Evolutionary conservation across 2,797 vertebrate species (phyloP).

Genomic region (Oreortyx pictus): DNA sequence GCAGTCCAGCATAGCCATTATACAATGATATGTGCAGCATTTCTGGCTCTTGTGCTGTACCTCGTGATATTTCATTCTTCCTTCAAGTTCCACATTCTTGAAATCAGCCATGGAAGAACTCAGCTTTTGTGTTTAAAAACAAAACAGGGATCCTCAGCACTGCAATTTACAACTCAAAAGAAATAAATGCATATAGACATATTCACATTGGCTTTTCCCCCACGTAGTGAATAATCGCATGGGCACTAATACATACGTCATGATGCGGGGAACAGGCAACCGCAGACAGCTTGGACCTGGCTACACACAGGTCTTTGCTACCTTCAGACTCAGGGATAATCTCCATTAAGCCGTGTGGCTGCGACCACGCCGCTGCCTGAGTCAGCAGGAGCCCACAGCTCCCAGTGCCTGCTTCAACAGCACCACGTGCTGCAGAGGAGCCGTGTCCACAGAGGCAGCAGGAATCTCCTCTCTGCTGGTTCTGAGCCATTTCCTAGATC

Average conservation of each 20-base stretch:
- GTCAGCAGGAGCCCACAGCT: neutral
- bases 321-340: neutral
- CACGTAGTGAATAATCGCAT: neutral
- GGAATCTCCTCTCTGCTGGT: slow-evolving; percentile 40
- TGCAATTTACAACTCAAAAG: neutral
- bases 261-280: neutral
- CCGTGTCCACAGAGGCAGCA: neutral
- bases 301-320: neutral
- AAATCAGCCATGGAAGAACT: neutral
- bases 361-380: neutral
- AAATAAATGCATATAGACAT: neutral
- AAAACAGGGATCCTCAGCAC: neutral
- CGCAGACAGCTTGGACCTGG: neutral
- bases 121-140: neutral
- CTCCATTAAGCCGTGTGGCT: neutral
- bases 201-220: neutral
- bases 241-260: neutral
- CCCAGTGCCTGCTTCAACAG: neutral
- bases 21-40: neutral
- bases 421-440: neutral
- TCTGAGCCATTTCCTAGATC: slow-evolving; percentile 34
- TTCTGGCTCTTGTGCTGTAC: neutral
- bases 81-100: neutral
- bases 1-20: neutral
- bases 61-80: neutral